Evolutionary conservation across 2,797 vertebrate species (phyloP), one percentile per base, ranked within the genome.

Genomic region (Chiloscyllium punctatum): DNA sequence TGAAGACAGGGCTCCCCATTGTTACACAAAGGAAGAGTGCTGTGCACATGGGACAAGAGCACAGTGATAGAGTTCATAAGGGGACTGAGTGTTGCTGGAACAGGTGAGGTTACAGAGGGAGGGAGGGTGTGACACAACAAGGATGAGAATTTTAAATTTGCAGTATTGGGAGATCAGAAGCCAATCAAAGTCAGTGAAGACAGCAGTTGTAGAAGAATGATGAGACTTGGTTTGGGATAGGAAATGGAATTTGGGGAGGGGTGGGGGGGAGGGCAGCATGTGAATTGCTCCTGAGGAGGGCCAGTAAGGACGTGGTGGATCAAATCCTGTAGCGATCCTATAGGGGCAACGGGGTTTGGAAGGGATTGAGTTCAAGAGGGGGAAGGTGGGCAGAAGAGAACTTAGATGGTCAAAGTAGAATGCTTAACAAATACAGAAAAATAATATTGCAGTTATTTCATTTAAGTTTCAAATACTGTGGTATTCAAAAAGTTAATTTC

Each of bases 401-500:
- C 30, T 88, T 27, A 0, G 30, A 88, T 57, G 27, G 51, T 57
- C 11, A 42, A 18, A 25, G 30, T 53, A 53, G 51, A 88, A 88
- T 53, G 27, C 57, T 88, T 13, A 88, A 30, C 30, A 90, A 62
- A 16, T 90, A 90, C 16, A 18, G 5, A 62, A 51, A 48, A 86
- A 86, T 86, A 5, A 88, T 57, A 57, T 30, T 57, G 62, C 90
- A 92, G n/a, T 42, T 42, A 21, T 69, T 92, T 42, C 90, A 25
- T 68, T 42, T 21, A 25, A 23, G 62, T 68, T 92, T 42, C 37
- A 23, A 92, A 68, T n/a, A 37, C n/a, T 25, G 62, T 51, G 66
- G 90, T 42, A 69, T 69, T 68, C n/a, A 42, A 69, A 42, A 69
- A 62, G 90, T 92, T 92, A 69, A 92, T 69, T 97, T 96, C 79